Base-by-base conservation (phyloP, 2,113 vertebrate genomes). In the Alouatta palliata region DNA sequence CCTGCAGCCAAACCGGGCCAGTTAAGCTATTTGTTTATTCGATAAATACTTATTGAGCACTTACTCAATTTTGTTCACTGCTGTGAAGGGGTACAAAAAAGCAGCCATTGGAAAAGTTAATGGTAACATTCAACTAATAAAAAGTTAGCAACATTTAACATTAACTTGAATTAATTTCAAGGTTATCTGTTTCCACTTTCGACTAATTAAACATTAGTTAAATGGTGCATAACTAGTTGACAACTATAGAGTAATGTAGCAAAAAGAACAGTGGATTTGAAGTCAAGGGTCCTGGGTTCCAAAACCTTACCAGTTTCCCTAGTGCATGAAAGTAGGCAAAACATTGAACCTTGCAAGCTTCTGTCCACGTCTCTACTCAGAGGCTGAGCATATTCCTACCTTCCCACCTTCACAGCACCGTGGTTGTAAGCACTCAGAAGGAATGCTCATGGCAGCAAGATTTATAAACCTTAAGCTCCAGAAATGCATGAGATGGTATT, bases 111-210 rank as follows among this genome's bases (percentile, higher is more conserved):
- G 93, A 90, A 97, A 98, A 94, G 95, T 90, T 97, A 96, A 97
- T 97, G 97, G 96, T 95, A 97, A 93, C 96, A 95, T 83, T 87
- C 94, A 92, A 96, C 96, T 96, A 93, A 97, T 97, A 96, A 97
- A 97, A 97, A 96, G 95, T 98, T 98, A 97, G 95, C 87, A 95
- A 96, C 95, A 95, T 95, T 96, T 94, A 97, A 96, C 97, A 96
- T 95, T 96, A 97, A 97, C 96, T 97, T 81, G 94, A 97, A 96
- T 98, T 90, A 92, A 96, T 96, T 97, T 97, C 97, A 98, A 97
- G 97, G 97, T 96, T 97, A 98, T 97, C 97, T 90, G 76, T 96
- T 98, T 96, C 96, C 68, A 96, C 97, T 96, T 97, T 95, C 52
- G 90, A 96, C 94, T 97, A 97, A 98, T 97, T 97, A 97, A 98